A percentile compares a stretch with the other conserved stretches of the same genome.
Conservation (phyloP, 2,888 invertebrate species). For the Temnothorax unifasciatus region DNA sequence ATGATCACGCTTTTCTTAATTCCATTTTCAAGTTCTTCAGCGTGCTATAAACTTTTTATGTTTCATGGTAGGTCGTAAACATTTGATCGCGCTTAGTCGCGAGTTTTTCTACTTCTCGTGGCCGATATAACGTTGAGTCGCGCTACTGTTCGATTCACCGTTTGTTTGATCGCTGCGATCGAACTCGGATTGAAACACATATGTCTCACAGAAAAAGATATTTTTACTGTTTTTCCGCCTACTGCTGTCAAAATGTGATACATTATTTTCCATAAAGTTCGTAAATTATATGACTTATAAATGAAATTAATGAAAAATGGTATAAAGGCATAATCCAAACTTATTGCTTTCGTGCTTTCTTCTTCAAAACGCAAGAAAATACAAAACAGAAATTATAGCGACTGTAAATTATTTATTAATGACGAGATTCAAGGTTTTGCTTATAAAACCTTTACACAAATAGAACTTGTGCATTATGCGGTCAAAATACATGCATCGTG, state of each 20-base stretch:
- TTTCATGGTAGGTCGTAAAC: conserved; percentile 26
- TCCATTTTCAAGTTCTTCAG: conserved; percentile 21
- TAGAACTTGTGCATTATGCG: conserved; percentile 22
- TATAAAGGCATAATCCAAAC: background rate
- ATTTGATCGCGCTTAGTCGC: conserved; percentile 14
- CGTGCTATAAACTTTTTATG: conserved; percentile 41
- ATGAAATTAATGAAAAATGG: background rate
- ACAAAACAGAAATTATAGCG: background rate
- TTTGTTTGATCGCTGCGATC: background rate
- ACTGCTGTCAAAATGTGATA: background rate
- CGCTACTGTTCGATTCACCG: conserved; percentile 3
- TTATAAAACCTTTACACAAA: background rate
- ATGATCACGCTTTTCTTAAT: conserved; percentile 1
- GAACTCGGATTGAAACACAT: background rate
- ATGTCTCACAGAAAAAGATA: background rate
- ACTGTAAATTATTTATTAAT: conserved; percentile 15
- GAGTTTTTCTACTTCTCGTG: background rate
- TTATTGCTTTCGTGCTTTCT: background rate
- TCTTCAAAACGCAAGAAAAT: background rate
- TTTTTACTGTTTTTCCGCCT: background rate
- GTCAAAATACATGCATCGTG: conserved; percentile 22
- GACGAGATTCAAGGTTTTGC: conserved; percentile 4
- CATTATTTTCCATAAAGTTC: background rate
- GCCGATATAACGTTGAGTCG: conserved; percentile 22
- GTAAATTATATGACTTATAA: background rate